Evolutionary conservation across 2,113 vertebrate genomes (phyloP).

Genomic region (Protobothrops mucrosquamatus): DNA sequence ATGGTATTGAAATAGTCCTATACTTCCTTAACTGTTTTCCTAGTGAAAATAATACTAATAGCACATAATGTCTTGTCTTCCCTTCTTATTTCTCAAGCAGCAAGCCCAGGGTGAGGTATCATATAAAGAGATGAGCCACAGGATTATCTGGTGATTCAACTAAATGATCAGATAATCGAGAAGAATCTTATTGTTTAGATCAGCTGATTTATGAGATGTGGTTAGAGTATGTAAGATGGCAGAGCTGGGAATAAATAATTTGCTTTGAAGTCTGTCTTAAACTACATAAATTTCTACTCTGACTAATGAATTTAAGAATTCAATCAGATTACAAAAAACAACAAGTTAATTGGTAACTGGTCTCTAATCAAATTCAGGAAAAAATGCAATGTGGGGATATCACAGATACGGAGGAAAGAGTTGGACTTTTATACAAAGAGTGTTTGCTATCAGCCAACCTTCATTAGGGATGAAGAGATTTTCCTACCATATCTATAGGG

Average conservation of each 20-base stretch:
- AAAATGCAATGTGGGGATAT: background rate
- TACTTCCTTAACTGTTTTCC: background rate
- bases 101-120: background rate
- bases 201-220: background rate
- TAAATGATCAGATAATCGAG: background rate
- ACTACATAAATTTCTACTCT: background rate
- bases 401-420: background rate
- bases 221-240: background rate
- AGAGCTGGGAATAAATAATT: background rate
- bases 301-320: background rate
- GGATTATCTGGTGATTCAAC: background rate
- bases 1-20: background rate
- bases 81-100: background rate
- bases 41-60: background rate
- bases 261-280: background rate
- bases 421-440: background rate
- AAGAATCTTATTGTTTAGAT: background rate
- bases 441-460: background rate
- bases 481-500: background rate
- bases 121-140: background rate
- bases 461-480: background rate
- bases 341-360: background rate
- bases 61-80: background rate
- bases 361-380: background rate
- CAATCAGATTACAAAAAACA: background rate